Evolutionary conservation across 2,797 vertebrate genomes (phyloP).

Genomic region (Alectoris magna): DNA sequence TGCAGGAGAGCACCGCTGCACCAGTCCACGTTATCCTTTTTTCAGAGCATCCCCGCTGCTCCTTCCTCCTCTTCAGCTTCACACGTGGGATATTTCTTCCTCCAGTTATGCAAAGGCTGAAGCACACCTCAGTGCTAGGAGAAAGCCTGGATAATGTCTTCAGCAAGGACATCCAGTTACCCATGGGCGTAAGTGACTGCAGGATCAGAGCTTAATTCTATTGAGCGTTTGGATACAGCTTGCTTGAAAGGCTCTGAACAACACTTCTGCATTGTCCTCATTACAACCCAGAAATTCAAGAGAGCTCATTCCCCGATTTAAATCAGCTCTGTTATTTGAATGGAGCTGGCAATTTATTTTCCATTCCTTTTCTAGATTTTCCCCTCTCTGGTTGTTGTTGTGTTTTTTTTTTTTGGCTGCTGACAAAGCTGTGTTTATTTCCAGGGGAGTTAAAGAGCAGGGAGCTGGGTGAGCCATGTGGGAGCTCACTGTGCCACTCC

Average conservation of each 20-base stretch:
- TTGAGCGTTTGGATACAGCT: not conserved
- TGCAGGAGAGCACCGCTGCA: accelerated
- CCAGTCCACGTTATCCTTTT: too few species aligned
- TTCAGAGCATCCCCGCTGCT: accelerated
- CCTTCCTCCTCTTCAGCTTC: not conserved
- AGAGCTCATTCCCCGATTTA: constrained; percentile 27
- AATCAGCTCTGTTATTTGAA: constrained; percentile 38
- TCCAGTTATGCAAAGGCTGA: accelerated
- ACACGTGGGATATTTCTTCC: not conserved
- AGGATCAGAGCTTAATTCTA: not conserved
- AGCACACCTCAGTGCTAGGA: accelerated
- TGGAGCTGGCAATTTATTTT: constrained; percentile 40
- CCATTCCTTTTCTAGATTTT: not conserved
- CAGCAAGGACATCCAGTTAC: not conserved
- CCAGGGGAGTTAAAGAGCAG: not conserved
- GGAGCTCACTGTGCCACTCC: not conserved
- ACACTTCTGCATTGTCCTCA: not conserved
- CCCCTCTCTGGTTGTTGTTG: too few species aligned
- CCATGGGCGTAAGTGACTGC: not conserved
- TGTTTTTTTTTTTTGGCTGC: not conserved
- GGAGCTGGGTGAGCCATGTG: constrained; percentile 8
- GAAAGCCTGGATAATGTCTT: accelerated
- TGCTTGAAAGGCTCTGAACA: not conserved
- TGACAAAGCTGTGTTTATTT: constrained; percentile 12
- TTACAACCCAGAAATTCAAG: not conserved